These are phyloP conservation scores for Ectemnius cavifrons DNA, from an alignment of 2,888 invertebrate species.

Conservation along the genomic window DNA sequence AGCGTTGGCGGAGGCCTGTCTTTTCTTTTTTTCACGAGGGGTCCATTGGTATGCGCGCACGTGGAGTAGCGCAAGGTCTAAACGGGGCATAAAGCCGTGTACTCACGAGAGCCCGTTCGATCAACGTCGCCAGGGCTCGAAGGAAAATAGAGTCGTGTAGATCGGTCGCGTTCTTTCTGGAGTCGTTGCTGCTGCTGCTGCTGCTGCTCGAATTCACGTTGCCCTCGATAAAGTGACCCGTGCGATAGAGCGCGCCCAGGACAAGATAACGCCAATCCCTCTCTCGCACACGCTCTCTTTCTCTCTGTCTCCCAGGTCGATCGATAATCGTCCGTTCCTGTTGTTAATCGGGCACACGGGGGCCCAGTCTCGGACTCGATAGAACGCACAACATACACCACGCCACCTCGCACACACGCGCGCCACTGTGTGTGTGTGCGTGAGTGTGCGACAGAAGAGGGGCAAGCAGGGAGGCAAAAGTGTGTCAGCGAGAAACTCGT, in stretches of 20 bases:
- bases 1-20: too few relatives aligned
- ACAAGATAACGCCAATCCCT: conserved; percentile 15
- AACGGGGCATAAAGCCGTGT: too few relatives aligned
- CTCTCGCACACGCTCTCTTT: not conserved
- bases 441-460: too few relatives aligned
- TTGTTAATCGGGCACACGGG: conserved; percentile 5
- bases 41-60: too few relatives aligned
- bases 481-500: conserved; percentile 11
- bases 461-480: not conserved
- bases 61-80: too few relatives aligned
- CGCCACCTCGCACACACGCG: not conserved
- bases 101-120: too few relatives aligned
- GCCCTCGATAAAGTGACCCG: conserved; percentile 20
- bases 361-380: not conserved
- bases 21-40: too few relatives aligned
- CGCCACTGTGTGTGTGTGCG: too few relatives aligned
- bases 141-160: conserved; percentile 1
- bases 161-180: not conserved
- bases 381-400: not conserved
- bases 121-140: not conserved
- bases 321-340: conserved; percentile 21
- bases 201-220: conserved; percentile 8
- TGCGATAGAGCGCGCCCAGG: not conserved
- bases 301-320: conserved; percentile 10
- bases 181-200: not conserved